phyloP scores from a whole-genome alignment of 2,888 invertebrate genomes.

The Orthosia gracilis region DNA sequence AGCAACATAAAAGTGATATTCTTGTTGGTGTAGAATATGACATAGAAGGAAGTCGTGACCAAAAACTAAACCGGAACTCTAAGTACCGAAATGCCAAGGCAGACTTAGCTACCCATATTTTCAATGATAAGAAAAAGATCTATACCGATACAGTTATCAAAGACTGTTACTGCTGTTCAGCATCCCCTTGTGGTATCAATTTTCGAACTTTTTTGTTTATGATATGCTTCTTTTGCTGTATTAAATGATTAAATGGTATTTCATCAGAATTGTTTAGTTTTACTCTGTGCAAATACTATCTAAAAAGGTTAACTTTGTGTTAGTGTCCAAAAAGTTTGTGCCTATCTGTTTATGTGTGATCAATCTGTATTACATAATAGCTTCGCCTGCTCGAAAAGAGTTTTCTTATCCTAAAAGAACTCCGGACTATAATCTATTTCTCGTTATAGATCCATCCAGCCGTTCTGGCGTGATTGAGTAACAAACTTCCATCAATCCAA shows the following conservation, averaged over 20 bases:
- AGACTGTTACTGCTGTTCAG: slow-evolving; percentile 71
- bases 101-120: slow-evolving; percentile 52
- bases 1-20: slow-evolving; percentile 19
- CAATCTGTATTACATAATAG: too few species aligned
- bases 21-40: slow-evolving; percentile 42
- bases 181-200: slow-evolving; percentile 22
- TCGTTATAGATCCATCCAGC: too few species aligned
- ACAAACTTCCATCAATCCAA: too few species aligned
- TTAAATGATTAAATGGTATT: slow-evolving; percentile 26
- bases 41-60: slow-evolving; percentile 31
- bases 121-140: slow-evolving; percentile 61
- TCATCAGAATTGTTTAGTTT: background rate
- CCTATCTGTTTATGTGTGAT: background rate
- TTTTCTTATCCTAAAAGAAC: too few species aligned
- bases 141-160: slow-evolving; percentile 61
- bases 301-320: background rate
- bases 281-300: background rate
- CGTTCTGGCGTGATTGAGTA: too few species aligned
- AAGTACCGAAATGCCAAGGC: slow-evolving; percentile 30
- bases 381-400: too few species aligned
- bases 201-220: slow-evolving; percentile 2
- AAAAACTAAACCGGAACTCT: slow-evolving; percentile 44
- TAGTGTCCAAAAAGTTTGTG: background rate
- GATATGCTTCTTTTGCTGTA: slow-evolving; percentile 27
- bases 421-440: too few species aligned